Evolutionary conservation across 1,140 invertebrate genomes (phyloP), one percentile per base, ranked within the genome.

Genomic region (Pinna nobilis): DNA sequence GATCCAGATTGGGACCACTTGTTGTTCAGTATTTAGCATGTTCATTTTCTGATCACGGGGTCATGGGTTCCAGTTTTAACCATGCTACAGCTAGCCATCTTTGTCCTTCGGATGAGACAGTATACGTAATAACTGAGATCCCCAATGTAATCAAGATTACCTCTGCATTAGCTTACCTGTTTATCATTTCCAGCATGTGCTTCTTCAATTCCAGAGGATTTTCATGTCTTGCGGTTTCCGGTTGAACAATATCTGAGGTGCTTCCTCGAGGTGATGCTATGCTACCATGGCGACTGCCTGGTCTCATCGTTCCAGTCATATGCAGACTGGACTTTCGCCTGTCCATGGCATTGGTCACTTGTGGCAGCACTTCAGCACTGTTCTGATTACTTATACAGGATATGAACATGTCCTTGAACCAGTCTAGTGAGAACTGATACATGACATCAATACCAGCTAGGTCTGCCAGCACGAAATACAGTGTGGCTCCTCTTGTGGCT

Each of bases 391-490:
- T 69, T 28, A 85, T 83, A 71, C 81, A 84, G 28, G 74, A 73
- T 13, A 76, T 83, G 69, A 89, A 89, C 77, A 88, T 87, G 44
- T 81, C 80, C 55, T 72, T 63, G 80, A 89, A 90, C 87, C 87
- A 89, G 25, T 80, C 74, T 15, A 90, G 76, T 7, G 88, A 89
- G 76, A 87, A 90, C 81, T 89, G 88, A 77, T 90, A 90, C 88
- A 89, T 89, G 37, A 87, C 84, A 70, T 89, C 85, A 30, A 90
- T 82, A 32, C 69, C 81, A 35, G 87, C 78, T 47, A 90, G 78
- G 68, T 89, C 87, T 47, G 87, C 84, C n/a, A 90, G 55, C 0
- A 87, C 85, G 84, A 89, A 89, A 74, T 89, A 90, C n/a, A 90
- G 59, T 9, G 87, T 85, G 18, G 88, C 83, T 23, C 88, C 88